Base-by-base conservation (phyloP, 2,888 invertebrate species). In the Nudaria mundana region DNA sequence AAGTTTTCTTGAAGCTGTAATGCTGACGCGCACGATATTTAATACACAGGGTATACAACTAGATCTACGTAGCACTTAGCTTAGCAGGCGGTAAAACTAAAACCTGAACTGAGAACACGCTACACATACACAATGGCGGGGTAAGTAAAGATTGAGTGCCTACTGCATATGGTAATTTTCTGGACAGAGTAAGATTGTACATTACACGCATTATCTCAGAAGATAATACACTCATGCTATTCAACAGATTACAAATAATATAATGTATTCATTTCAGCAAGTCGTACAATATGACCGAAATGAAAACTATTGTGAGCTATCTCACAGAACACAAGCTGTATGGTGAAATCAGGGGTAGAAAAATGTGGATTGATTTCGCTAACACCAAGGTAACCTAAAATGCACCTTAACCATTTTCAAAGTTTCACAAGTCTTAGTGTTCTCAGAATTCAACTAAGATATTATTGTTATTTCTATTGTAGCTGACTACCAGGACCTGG, bases 331-430 rank as follows among this genome's bases (percentile, higher is more conserved):
- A 74, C 13, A 76, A 70, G 42, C 67, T 73, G 3, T 89, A 74
- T 48, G 48, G 61, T 36, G 79, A 83, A 62, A 60, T 71, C 10
- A 82, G 52, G 51, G 89, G 81, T 7, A 66, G 83, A 39, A 87
- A 81, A 59, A 81, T 88, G 80, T 89, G 89, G 89, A 63, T 80
- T 56, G 77, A 84, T 24, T 79, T 73, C 64, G 80, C 81, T 3
- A 74, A 61, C 48, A 66, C 81, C 12, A 59, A 68, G 55, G 89
- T 87, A 66, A 67, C 55, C 13, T 34, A 38, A 5, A 10, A n/a
- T n/a, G 6, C 11, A 25, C 15, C 3, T 12, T 22, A 34, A 20
- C 5, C 20, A 20, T 5, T 20, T 5, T 20, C 8, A 20, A 4
- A 20, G 2, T 20, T 3, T 18, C 4, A 18, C 18, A 18, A 20